Evolutionary conservation across 2,888 invertebrate genomes (phyloP), one percentile per base, ranked within the genome.

Genomic region (Pecten maximus): DNA sequence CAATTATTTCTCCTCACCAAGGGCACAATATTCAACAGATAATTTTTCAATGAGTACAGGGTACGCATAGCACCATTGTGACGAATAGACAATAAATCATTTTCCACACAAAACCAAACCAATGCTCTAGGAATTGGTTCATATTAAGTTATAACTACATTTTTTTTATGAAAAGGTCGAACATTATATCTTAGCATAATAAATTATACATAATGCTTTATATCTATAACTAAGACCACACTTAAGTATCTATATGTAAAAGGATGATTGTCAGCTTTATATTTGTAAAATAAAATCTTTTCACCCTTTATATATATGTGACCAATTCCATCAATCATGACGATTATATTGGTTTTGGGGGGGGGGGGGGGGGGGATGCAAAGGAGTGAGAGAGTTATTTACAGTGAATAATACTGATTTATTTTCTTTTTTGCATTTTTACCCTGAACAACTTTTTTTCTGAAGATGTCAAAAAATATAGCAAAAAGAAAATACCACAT

Each of bases 141-240:
- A 60, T 60, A 6, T 44, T 44, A 44, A 44, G 12, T 44, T 44
- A 60, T 60, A 28, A n/a, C 28, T 6, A n/a, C 28, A 28, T 74
- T 74, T 74, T 28, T 74, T 50, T 50, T 16, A 74, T 74, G n/a
- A 28, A 74, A 74, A 74, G 74, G 74, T 74, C 74, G 35, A 28
- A 6, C 60, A 60, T 6, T 44, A 44, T n/a, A 60, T 6, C 28
- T 60, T 50, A n/a, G 44, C 44, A 44, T 44, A 44, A 44, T 44
- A 44, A 44, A 44, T 44, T 44, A 44, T 44, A 44, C 12, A 44
- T 44, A 44, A 44, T 12, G 12, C 12, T 44, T 19, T 54, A 54
- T 3, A 54, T 12, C 2, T 60, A 60, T 23, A 60, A 60, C 0
- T 60, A n/a, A 60, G n/a, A 60, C 23, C 8, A 60, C 19, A 23